phyloP scores from a whole-genome alignment of 2,113 vertebrate species.

The Aplodontia rufa region DNA sequence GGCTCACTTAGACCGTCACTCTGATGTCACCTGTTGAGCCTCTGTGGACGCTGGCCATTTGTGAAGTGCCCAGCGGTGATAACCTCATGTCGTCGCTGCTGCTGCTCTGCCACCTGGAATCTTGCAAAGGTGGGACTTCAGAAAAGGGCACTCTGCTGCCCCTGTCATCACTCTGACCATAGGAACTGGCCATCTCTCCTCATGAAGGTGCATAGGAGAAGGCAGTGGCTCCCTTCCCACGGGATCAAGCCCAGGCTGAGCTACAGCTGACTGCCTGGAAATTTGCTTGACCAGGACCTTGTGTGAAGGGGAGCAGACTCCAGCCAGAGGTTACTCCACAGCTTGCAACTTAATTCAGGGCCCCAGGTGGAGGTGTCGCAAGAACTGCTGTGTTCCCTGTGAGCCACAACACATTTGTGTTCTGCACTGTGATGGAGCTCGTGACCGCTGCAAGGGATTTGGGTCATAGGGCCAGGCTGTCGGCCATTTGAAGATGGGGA shows the following conservation, averaged over 20 bases:
- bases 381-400: neutral
- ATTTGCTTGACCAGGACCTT: neutral
- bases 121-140: neutral
- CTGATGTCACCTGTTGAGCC: neutral
- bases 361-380: neutral
- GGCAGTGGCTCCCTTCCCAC: neutral
- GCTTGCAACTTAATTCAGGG: neutral
- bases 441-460: neutral
- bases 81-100: fast-evolving
- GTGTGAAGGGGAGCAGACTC: neutral
- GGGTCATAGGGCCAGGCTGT: too few relatives aligned
- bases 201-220: neutral
- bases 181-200: neutral
- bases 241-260: neutral
- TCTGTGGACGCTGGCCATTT: neutral
- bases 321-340: neutral
- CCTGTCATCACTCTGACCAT: neutral
- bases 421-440: neutral
- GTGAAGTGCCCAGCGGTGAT: fast-evolving
- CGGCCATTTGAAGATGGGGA: neutral
- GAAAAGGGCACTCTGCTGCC: neutral
- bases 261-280: neutral
- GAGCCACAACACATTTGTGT: neutral
- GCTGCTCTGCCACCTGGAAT: neutral
- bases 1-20: neutral